Base-by-base conservation (phyloP, 1,140 invertebrate genomes). In the Trichonephila inaurata region DNA sequence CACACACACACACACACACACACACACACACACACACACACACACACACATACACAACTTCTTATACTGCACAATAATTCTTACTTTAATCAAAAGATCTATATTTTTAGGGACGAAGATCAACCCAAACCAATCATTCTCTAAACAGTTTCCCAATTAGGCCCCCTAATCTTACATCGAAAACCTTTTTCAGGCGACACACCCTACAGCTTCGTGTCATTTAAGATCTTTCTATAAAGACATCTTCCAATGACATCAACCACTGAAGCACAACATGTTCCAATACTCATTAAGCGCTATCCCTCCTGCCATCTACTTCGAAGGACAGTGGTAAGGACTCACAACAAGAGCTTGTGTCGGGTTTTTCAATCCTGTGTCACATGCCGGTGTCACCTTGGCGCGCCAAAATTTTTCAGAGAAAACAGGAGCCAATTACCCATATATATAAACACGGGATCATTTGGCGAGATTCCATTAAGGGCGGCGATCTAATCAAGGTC, bases 331-430 rank as follows among this genome's bases (percentile, higher is more conserved):
- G 28, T 33, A 77, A 77, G 69, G 12, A 28, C 33, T 33, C 28
- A 40, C 28, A 77, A 77, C 33, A 77, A 77, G 16, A 28, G 33
- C 33, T 12, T 77, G 24, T 77, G 72, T 77, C 72, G 72, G 51
- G 51, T 51, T 10, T 51, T 51, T 51, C 51, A 51, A 51, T 51
- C 7, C 51, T 40, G 14, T 33, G 33, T 77, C 72, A n/a, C n/a
- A 77, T 69, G 21, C n/a, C 66, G 66, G 66, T 69, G 66, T 69
- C 66, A 77, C 33, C 28, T 28, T 77, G 72, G 72, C 33, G 72
- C 72, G 72, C 72, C 72, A 77, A 77, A 77, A n/a, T n/a, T n/a
- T n/a, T n/a, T n/a, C n/a, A n/a, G n/a, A 33, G 72, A 77, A 77
- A 77, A 77, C 72, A 18, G 28, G 72, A 33, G n/a, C n/a, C 10